A percentile compares a stretch with the other conserved stretches of the same genome.
These are phyloP conservation scores for Pseudococcus longispinus DNA, from an alignment of 2,888 invertebrate species.

Conservation along the genomic window DNA sequence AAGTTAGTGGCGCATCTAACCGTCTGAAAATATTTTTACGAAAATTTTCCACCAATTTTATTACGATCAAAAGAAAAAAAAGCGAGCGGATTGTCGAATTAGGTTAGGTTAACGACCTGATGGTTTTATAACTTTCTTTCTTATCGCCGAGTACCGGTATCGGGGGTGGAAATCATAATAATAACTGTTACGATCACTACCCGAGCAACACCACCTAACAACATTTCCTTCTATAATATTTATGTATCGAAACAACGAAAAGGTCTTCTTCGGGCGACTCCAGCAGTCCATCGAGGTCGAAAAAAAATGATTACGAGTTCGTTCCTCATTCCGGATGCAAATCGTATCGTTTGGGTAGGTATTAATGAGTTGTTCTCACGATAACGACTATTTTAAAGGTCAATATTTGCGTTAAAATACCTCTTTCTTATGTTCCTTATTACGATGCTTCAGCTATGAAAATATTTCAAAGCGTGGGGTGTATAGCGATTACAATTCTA, in stretches of 20 bases:
- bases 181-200: conserved; percentile 34
- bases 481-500: not conserved
- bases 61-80: not conserved
- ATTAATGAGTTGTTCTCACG: conserved; percentile 40
- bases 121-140: not conserved
- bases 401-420: conserved; percentile 43
- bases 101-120: conserved; percentile 41
- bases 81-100: not conserved
- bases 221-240: conserved; percentile 39
- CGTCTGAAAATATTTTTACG: not conserved
- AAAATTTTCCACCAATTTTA: not conserved
- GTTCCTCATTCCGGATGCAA: conserved; percentile 32
- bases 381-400: conserved; percentile 38
- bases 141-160: not conserved
- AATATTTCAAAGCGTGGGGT: not conserved
- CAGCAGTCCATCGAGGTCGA: conserved; percentile 38
- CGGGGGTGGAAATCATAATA: conserved; percentile 33
- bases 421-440: not conserved
- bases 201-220: conserved; percentile 17
- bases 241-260: conserved; percentile 22
- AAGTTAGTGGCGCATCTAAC: not conserved
- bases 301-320: conserved; percentile 31
- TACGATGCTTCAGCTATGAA: not conserved
- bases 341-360: conserved; percentile 26
- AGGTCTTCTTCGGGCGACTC: conserved; percentile 44